Base-by-base conservation (phyloP, 1,140 invertebrate genomes). In the Brachionus manjavacas region DNA sequence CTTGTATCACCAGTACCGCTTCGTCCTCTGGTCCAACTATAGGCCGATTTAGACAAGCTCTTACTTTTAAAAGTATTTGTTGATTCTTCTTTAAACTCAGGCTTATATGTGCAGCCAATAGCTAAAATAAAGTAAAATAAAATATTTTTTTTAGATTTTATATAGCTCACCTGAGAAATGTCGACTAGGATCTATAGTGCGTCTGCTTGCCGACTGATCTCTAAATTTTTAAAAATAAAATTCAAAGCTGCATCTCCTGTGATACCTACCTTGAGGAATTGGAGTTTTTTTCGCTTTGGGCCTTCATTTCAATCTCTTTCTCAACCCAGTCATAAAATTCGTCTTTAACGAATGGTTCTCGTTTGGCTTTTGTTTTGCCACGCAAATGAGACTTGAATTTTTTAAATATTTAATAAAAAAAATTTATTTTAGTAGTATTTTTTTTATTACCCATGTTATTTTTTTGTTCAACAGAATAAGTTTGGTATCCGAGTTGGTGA, bases 301-400 rank as follows among this genome's bases (percentile, higher is more conserved):
- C 43, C 41, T 76, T 76, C 72, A 76, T 76, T 76, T 76, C 72
- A 49, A 76, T 49, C 49, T 76, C 72, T 76, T 76, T 76, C 49
- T 76, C 72, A 2, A 76, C 72, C 72, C 72, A 76, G 25, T 76
- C 72, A 28, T 76, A 76, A 76, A 49, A 76, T 76, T 76, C 43
- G 28, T 76, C 72, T 49, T 76, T 76, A 35, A 76, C 25, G 52
- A 76, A 76, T 23, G 72, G 72, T 46, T 76, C 72, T 76, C 72
- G 7, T 49, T 76, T 76, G 3, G 72, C 8, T 20, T 76, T 76
- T 35, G 72, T 76, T 76, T 76, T 76, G 11, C 72, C 72, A 25
- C 72, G 16, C 43, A 76, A 49, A 49, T 76, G 72, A 52, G 72
- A 76, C 72, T 76, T 6, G 14, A 12, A 46, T 14, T 46, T 46